These are phyloP conservation scores for Coptodon rendalli DNA, from an alignment of 2,113 vertebrate genomes.

Conservation along the genomic window DNA sequence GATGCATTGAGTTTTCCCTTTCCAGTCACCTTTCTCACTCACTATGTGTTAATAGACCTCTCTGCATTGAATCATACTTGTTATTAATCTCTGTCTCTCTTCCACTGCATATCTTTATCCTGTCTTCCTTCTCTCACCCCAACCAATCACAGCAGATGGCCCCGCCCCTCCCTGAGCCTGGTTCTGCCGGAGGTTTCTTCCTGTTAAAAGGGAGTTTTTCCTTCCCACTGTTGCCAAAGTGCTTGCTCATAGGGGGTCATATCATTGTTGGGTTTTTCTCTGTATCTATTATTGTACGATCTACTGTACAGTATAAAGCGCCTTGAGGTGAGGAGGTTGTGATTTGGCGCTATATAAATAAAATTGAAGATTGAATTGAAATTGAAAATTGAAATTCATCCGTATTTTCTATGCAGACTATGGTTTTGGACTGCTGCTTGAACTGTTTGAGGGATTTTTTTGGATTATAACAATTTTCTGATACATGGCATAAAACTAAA, in stretches of 20 bases:
- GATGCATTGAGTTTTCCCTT: rapidly evolving
- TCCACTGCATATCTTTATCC: neutral
- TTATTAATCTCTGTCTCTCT: neutral
- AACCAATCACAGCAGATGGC: rapidly evolving
- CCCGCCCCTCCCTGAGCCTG: neutral
- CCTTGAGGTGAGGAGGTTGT: rapidly evolving
- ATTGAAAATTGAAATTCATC: neutral
- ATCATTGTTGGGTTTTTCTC: neutral
- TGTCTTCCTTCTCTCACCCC: neutral
- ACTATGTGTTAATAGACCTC: rapidly evolving
- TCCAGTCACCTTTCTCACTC: neutral
- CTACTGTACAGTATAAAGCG: rapidly evolving
- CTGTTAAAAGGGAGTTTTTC: neutral
- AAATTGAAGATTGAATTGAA: neutral
- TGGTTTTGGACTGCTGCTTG: neutral
- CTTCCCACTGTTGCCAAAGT: neutral
- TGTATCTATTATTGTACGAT: rapidly evolving
- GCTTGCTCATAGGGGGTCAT: neutral
- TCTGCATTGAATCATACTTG: rapidly evolving
- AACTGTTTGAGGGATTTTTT: rapidly evolving
- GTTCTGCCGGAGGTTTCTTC: neutral
- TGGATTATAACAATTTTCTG: neutral
- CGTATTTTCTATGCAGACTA: neutral
- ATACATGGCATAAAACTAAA: neutral
- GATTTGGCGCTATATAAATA: rapidly evolving